Evolutionary conservation across 2,888 invertebrate species (phyloP).

Genomic region (Linhomoeus sp.): DNA sequence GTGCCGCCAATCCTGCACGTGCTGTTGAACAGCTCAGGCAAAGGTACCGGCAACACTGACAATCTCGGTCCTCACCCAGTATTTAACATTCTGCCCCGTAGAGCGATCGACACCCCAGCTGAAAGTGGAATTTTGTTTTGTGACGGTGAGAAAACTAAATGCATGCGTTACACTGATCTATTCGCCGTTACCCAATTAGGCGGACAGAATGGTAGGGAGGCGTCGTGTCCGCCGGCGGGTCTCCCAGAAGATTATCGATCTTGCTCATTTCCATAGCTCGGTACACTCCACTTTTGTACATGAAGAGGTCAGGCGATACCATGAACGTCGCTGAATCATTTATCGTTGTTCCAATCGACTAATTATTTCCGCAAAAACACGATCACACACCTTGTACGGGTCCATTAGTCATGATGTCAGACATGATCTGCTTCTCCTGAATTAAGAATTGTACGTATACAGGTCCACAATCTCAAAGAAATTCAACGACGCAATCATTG

Average conservation of each 20-base stretch:
- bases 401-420: constrained; percentile 67
- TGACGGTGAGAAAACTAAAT: no score
- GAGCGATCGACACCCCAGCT: constrained; percentile 56
- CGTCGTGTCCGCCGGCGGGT: no score
- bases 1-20: neutral
- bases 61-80: constrained; percentile 53
- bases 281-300: constrained; percentile 67
- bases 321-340: constrained; percentile 54
- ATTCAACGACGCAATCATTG: no score
- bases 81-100: constrained; percentile 43
- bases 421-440: constrained; percentile 56
- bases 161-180: no score
- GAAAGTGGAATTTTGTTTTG: constrained; percentile 6
- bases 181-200: constrained; percentile 54
- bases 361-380: no score
- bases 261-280: constrained; percentile 27
- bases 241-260: neutral
- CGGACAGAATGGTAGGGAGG: constrained; percentile 69
- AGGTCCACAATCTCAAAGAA: no score
- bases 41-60: no score
- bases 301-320: constrained; percentile 76
- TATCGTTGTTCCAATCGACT: neutral
- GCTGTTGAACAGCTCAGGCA: no score
- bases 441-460: neutral
- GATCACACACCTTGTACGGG: constrained; percentile 59